Evolutionary conservation across 2,113 vertebrate genomes (phyloP), one percentile per base, ranked within the genome.

Genomic region (Hiodon tergisus): DNA sequence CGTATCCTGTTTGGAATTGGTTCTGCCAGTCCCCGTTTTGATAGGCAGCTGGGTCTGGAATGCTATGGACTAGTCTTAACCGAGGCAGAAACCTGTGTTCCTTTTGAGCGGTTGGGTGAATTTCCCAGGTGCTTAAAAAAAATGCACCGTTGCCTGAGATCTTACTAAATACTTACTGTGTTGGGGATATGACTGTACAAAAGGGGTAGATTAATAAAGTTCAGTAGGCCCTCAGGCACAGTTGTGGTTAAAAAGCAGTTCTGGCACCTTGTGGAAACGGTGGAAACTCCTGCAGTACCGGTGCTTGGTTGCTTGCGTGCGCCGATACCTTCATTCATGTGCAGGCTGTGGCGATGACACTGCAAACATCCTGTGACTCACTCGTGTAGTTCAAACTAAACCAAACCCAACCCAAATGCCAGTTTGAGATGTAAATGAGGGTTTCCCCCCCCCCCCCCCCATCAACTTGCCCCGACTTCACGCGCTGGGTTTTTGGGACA

Each of bases 361-460:
- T 79, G 11, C 13, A 71, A 76, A 78, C 11, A 46, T 79, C 78
- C 81, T 74, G 72, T 78, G 82, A 80, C 76, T 83, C 72, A 77
- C 77, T 82, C 70, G 77, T 79, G 72, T 60, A 72, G 60, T 73
- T 73, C 72, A 79, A 75, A 72, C 62, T 66, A 7, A 16, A 74
- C 82, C 52, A 81, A 81, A 78, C 69, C 68, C 16, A 54, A 81
- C 1, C n/a, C 4, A 62, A 8, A 83, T 78, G 73, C 78, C 77
- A 80, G 60, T 73, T 71, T 73, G 61, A 73, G 78, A 67, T 81
- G 76, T 76, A 61, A 74, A 79, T 78, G 65, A 31, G 54, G 54
- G 60, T 9, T 67, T 63, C 46, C 5, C 16, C n/a, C 17, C 46
- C 9, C 54, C 54, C 54, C 54, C 54, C 54, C 54, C 54, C 54